Evolutionary conservation across 1,140 invertebrate species (phyloP).

Genomic region (Rhopalosiphum maidis): DNA sequence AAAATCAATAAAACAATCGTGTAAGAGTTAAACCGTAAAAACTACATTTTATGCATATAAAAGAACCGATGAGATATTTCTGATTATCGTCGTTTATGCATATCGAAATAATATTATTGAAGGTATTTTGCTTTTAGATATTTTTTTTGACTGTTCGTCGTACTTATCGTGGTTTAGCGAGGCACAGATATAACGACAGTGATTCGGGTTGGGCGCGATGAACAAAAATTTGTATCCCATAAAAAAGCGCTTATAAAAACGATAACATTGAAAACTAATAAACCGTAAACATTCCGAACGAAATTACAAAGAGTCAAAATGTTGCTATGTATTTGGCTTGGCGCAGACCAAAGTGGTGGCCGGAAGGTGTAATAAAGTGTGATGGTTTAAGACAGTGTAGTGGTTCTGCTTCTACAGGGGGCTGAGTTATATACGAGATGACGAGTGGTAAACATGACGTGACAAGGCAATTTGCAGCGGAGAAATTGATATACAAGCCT

Average conservation of each 20-base stretch:
- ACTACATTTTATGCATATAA: not conserved
- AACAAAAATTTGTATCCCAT: not conserved
- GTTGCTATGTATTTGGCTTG: not conserved
- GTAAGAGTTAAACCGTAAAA: not conserved
- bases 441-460: conserved; percentile 38
- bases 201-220: not conserved
- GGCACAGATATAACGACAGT: not conserved
- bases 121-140: not conserved
- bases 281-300: conserved; percentile 2
- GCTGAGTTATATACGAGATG: not conserved
- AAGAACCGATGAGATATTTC: not conserved
- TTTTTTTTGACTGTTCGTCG: not conserved
- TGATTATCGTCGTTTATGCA: not conserved
- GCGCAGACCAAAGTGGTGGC: too few relatives aligned
- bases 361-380: not conserved
- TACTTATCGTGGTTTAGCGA: not conserved
- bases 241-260: not conserved
- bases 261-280: conserved; percentile 33
- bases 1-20: not conserved
- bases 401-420: too few relatives aligned
- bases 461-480: conserved; percentile 20
- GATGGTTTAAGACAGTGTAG: conserved; percentile 2
- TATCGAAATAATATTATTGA: not conserved
- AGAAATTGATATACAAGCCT: conserved; percentile 41
- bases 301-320: not conserved